Evolutionary conservation across 1,140 invertebrate species (phyloP).

Genomic region (Lepidotrigona ventralis): DNA sequence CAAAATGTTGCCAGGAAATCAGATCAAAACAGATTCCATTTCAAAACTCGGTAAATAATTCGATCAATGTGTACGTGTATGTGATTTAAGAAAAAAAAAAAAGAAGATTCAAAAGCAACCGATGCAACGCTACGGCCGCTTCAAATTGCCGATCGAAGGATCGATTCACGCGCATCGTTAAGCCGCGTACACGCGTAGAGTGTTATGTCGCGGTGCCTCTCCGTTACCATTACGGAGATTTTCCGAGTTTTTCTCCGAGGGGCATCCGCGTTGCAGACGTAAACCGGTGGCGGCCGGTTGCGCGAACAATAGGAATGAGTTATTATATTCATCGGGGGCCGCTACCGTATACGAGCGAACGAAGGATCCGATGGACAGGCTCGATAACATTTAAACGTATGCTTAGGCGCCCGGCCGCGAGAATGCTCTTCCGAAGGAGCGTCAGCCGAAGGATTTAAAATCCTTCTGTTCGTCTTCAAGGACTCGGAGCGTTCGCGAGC

Average conservation of each 20-base stretch:
- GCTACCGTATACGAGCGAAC: slow-evolving; percentile 43
- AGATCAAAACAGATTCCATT: no score
- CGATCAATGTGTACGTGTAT: no score
- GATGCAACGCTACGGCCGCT: neutral
- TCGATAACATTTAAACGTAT: slow-evolving; percentile 46
- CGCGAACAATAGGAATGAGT: slow-evolving; percentile 44
- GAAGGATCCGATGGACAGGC: slow-evolving; percentile 42
- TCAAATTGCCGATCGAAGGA: neutral
- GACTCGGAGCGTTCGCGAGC: slow-evolving; percentile 41
- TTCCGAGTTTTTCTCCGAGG: slow-evolving; percentile 10
- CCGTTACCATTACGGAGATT: neutral
- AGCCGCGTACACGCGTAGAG: neutral
- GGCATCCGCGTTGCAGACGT: neutral
- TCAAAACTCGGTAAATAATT: no score
- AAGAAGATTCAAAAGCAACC: neutral
- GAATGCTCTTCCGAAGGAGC: slow-evolving; percentile 32
- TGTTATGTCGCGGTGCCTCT: neutral
- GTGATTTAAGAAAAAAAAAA: no score
- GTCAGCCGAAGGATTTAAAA: slow-evolving; percentile 62
- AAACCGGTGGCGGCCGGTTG: neutral
- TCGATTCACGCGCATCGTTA: neutral
- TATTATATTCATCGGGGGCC: slow-evolving; percentile 38
- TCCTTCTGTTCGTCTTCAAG: slow-evolving; percentile 69
- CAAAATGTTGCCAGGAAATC: no score
- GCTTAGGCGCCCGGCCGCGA: slow-evolving; percentile 40